Evolutionary conservation across 2,888 invertebrate species (phyloP).

Genomic region (Loripinus fragilis): DNA sequence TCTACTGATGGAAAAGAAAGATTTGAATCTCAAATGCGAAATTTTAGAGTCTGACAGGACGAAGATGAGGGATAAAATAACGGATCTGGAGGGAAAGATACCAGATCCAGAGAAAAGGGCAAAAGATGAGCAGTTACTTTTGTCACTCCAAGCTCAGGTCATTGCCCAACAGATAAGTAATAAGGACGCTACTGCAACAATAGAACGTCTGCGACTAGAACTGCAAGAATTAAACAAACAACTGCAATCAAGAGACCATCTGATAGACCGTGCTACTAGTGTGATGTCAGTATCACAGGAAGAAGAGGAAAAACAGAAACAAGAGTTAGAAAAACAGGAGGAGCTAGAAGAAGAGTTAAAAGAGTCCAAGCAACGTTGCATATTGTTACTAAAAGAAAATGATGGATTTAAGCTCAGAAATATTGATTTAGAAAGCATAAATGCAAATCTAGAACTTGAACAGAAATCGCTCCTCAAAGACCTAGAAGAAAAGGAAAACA

Average conservation of each 20-base stretch:
- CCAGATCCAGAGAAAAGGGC: constrained; percentile 54
- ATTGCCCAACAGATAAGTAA: constrained; percentile 49
- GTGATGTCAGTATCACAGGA: constrained; percentile 42
- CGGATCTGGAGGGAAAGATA: constrained; percentile 46
- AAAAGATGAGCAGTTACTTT: constrained; percentile 56
- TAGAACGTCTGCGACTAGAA: constrained; percentile 45
- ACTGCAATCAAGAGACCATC: constrained; percentile 40
- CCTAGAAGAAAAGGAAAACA: constrained; percentile 28
- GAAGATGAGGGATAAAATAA: constrained; percentile 43
- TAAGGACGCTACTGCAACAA: constrained; percentile 50
- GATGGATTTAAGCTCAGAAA: constrained; percentile 45
- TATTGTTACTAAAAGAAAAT: constrained; percentile 46
- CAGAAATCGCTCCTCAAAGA: constrained; percentile 33
- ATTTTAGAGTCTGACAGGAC: constrained; percentile 53
- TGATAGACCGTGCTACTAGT: constrained; percentile 46
- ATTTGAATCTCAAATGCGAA: constrained; percentile 52
- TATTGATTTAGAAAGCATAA: constrained; percentile 34
- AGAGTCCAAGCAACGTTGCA: constrained; percentile 38
- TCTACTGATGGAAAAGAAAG: constrained; percentile 44
- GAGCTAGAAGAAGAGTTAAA: constrained; percentile 39
- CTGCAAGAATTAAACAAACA: constrained; percentile 47
- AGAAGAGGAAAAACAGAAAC: constrained; percentile 27
- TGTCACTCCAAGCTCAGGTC: constrained; percentile 50
- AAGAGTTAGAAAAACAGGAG: constrained; percentile 21
- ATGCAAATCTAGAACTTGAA: constrained; percentile 37